A percentile compares a stretch with the other conserved stretches of the same genome.
phyloP scores from a whole-genome alignment of 2,888 invertebrate species.

The Caenorhabditis sulstoni region DNA sequence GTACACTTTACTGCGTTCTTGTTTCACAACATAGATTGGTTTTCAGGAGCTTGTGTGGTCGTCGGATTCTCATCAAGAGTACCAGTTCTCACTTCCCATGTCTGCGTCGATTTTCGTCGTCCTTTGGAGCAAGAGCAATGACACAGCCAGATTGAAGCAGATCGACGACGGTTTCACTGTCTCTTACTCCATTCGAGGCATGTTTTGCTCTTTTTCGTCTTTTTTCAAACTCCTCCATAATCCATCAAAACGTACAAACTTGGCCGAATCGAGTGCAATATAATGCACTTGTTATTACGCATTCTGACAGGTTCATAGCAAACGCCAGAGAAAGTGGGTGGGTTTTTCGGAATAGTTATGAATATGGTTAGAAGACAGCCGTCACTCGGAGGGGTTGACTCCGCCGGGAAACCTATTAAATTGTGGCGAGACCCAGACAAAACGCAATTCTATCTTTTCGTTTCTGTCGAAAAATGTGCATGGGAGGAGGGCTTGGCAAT shows the following conservation, averaged over 20 bases:
- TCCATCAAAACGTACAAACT: slow-evolving; percentile 29
- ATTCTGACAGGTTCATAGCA: slow-evolving; percentile 47
- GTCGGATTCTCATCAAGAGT: slow-evolving; percentile 66
- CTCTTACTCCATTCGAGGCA: slow-evolving; percentile 61
- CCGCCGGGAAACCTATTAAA: slow-evolving; percentile 27
- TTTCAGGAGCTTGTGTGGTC: slow-evolving; percentile 69
- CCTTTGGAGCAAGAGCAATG: slow-evolving; percentile 63
- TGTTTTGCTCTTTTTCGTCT: slow-evolving; percentile 1
- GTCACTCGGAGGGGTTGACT: slow-evolving; percentile 5
- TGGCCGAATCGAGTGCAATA: not conserved
- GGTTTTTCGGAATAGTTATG: slow-evolving; percentile 48
- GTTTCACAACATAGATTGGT: not conserved
- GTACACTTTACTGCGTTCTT: slow-evolving; percentile 14
- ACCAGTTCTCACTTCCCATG: slow-evolving; percentile 63
- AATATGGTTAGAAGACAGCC: slow-evolving; percentile 27
- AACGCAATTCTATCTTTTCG: slow-evolving; percentile 46
- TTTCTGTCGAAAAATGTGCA: slow-evolving; percentile 47
- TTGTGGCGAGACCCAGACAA: slow-evolving; percentile 43
- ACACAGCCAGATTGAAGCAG: slow-evolving; percentile 31
- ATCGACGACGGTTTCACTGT: slow-evolving; percentile 66
- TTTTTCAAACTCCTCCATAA: not conserved
- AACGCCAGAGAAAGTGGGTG: not conserved
- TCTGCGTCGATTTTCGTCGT: slow-evolving; percentile 61
- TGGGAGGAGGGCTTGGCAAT: slow-evolving; percentile 30
- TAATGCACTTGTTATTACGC: slow-evolving; percentile 35